A percentile compares a stretch with the other conserved stretches of the same genome.
Evolutionary conservation across 35 echinoderm and acorn worm genomes (phyloP).

Genomic region (Stichopus chloronotus): DNA sequence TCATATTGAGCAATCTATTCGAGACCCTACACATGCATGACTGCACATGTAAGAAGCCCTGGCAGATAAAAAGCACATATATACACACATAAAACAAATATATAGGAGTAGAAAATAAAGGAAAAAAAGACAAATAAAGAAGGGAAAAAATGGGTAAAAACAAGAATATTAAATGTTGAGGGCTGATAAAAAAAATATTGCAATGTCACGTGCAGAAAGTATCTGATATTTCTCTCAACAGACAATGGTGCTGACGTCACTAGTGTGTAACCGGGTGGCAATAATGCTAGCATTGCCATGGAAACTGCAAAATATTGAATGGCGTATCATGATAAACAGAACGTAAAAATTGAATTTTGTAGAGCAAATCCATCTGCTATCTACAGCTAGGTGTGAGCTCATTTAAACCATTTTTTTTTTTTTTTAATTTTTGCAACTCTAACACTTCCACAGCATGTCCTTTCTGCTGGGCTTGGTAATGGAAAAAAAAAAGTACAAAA

Average conservation of each 20-base stretch:
- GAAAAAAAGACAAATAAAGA: background rate
- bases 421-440: too few relatives aligned
- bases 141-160: background rate
- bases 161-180: too few relatives aligned
- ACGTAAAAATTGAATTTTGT: conserved; percentile 50
- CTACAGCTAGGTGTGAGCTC: conserved; percentile 29
- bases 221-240: conserved; percentile 43
- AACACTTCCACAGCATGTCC: too few relatives aligned
- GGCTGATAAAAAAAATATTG: background rate
- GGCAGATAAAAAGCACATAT: background rate
- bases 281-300: conserved; percentile 42
- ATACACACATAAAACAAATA: background rate
- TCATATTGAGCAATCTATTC: background rate
- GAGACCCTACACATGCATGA: conserved; percentile 6
- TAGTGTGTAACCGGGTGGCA: conserved; percentile 24
- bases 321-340: conserved; percentile 9
- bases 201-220: background rate
- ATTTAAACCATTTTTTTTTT: background rate
- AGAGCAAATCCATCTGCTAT: conserved; percentile 46
- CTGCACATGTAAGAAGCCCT: conserved; percentile 18
- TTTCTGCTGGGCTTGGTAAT: too few relatives aligned
- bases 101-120: background rate
- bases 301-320: conserved; percentile 47
- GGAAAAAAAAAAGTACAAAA: too few relatives aligned
- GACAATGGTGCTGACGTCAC: conserved; percentile 45